Conservation (phyloP, 2,888 invertebrate species). For the Leptopilina myrica region DNA sequence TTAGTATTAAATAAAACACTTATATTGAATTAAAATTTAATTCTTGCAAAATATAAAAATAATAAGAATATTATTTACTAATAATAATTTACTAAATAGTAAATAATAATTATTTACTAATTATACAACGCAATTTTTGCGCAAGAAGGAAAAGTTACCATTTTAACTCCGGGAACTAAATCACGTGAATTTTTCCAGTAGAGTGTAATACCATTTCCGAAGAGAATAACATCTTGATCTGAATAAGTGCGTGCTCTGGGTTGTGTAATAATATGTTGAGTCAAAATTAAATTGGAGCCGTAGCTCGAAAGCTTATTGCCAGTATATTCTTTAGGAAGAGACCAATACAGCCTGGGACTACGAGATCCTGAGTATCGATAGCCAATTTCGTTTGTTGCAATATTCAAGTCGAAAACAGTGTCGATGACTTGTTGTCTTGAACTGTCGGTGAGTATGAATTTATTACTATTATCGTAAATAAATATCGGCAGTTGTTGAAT, state of each 20-base stretch:
- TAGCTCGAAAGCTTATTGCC: conserved; percentile 91
- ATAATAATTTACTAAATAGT: too few relatives aligned
- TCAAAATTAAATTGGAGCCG: conserved; percentile 88
- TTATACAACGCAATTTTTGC: not conserved
- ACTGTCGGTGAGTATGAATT: conserved; percentile 82
- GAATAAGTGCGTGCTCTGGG: conserved; percentile 79
- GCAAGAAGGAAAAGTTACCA: conserved; percentile 77
- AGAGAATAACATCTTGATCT: conserved; percentile 90
- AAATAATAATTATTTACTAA: too few relatives aligned
- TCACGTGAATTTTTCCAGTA: conserved; percentile 85
- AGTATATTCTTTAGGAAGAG: conserved; percentile 80
- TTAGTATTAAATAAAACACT: too few relatives aligned
- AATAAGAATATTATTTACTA: too few relatives aligned
- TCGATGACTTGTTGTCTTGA: conserved; percentile 75
- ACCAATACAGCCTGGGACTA: conserved; percentile 84
- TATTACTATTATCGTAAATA: conserved; percentile 79
- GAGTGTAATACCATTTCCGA: conserved; percentile 86
- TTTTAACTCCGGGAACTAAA: conserved; percentile 79
- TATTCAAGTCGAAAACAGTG: conserved; percentile 78
- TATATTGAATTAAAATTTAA: too few relatives aligned
- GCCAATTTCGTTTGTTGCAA: conserved; percentile 81
- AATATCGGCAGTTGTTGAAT: conserved; percentile 83
- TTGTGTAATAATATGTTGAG: conserved; percentile 83
- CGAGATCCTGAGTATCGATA: conserved; percentile 78
- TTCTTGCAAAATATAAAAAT: too few relatives aligned